Conservation (phyloP, 2,888 invertebrate genomes). For the Drosophila anceps region DNA sequence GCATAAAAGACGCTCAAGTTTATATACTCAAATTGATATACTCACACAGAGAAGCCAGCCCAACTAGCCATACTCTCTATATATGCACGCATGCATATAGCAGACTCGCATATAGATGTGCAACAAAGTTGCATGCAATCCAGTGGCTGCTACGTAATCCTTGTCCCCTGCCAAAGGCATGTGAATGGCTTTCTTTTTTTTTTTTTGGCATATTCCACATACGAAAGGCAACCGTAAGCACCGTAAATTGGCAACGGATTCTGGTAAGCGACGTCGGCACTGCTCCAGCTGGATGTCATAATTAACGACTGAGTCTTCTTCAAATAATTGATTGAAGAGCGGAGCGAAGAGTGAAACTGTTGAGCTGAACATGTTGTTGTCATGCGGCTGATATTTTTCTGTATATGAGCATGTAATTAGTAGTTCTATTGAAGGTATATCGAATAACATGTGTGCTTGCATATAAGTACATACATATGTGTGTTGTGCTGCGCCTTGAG, state of each 20-base stretch:
- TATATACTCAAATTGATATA: slow-evolving; percentile 36
- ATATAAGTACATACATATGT: background rate
- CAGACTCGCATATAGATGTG: too few relatives aligned
- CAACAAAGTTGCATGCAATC: slow-evolving; percentile 17
- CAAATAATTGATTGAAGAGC: slow-evolving; percentile 39
- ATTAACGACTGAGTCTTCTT: slow-evolving; percentile 25
- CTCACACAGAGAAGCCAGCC: slow-evolving; percentile 1
- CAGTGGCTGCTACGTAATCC: slow-evolving; percentile 24
- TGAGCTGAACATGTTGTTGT: background rate
- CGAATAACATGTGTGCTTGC: background rate
- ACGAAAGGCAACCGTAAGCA: background rate
- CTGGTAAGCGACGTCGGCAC: slow-evolving; percentile 18
- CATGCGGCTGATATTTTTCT: background rate
- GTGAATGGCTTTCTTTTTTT: background rate
- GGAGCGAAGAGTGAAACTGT: background rate
- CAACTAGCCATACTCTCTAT: background rate
- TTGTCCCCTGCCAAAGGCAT: background rate
- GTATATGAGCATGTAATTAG: background rate
- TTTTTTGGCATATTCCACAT: background rate
- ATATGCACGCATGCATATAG: background rate
- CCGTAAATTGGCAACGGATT: slow-evolving; percentile 31
- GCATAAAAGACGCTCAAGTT: slow-evolving; percentile 48
- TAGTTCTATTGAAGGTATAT: background rate
- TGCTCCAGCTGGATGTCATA: slow-evolving; percentile 12
- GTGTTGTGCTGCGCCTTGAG: background rate